Percentiles rank a stretch among this genome's conserved stretches.
phyloP scores from a whole-genome alignment of 2,888 invertebrate genomes.

The Phyllotreta cruciferae region DNA sequence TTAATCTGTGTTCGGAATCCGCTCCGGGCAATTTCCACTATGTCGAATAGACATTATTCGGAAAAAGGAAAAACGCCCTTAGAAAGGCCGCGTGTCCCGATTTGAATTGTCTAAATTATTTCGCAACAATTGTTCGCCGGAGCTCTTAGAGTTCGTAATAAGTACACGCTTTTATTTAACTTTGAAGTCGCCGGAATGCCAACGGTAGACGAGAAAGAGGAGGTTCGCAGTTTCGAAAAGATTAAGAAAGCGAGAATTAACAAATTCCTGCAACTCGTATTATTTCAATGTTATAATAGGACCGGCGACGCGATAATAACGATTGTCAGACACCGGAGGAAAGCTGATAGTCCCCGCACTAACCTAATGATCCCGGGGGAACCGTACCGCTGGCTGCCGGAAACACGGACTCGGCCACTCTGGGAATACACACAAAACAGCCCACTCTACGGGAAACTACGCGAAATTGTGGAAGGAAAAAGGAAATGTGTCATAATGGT shows the following conservation, averaged over 20 bases:
- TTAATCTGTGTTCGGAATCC: too few relatives aligned
- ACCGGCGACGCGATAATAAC: conserved; percentile 32
- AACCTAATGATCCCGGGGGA: conserved; percentile 46
- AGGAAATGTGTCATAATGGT: conserved; percentile 30
- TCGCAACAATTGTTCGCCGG: too few relatives aligned
- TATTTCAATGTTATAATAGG: conserved; percentile 19
- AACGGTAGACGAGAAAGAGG: too few relatives aligned
- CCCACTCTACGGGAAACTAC: conserved; percentile 33
- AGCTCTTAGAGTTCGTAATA: too few relatives aligned
- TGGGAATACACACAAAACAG: conserved; percentile 42
- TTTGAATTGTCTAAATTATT: too few relatives aligned
- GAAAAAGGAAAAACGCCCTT: too few relatives aligned
- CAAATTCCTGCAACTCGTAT: conserved; percentile 30
- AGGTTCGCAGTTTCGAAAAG: conserved; percentile 20
- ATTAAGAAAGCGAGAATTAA: conserved; percentile 30
- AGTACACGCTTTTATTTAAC: too few relatives aligned
- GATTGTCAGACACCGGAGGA: conserved; percentile 32
- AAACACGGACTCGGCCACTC: conserved; percentile 33
- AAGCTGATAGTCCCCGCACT: conserved; percentile 39
- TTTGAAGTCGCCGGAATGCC: too few relatives aligned
- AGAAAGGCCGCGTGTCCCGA: too few relatives aligned
- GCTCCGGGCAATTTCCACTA: too few relatives aligned
- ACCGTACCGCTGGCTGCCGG: conserved; percentile 25
- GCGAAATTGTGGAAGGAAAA: conserved; percentile 30
- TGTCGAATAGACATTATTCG: too few relatives aligned